These are phyloP conservation scores for Carassius gibelio DNA, from an alignment of 2,113 vertebrate species.

Conservation along the genomic window DNA sequence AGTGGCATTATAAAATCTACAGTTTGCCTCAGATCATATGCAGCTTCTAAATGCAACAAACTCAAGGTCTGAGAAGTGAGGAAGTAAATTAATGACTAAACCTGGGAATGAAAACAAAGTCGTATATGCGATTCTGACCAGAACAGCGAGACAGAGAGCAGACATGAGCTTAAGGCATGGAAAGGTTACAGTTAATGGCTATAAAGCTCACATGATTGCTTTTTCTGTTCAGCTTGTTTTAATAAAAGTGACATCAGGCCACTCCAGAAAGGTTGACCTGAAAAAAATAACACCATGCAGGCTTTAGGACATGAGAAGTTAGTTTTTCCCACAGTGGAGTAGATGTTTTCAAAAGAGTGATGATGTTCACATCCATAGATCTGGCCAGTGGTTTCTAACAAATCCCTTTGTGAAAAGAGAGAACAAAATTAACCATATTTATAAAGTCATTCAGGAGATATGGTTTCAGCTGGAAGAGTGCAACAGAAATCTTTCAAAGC, in stretches of 20 bases:
- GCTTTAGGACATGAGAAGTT: not conserved
- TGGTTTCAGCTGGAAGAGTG: not conserved
- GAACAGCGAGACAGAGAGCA: conserved; percentile 3
- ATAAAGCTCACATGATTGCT: conserved; percentile 52
- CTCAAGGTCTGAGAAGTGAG: conserved; percentile 39
- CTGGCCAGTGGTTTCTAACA: not conserved
- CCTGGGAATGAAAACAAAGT: conserved; percentile 34
- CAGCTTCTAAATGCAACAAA: conserved; percentile 39
- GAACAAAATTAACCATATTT: not conserved
- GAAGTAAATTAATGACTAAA: conserved; percentile 42
- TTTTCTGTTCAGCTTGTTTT: conserved; percentile 55
- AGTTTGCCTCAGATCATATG: not conserved
- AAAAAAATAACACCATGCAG: conserved; percentile 8
- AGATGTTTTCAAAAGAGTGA: conserved; percentile 5
- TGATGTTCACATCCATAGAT: conserved; percentile 2
- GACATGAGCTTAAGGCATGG: conserved; percentile 50
- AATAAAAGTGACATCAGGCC: conserved; percentile 61
- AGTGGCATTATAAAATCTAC: not conserved
- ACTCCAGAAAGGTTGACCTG: conserved; percentile 18
- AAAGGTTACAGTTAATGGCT: conserved; percentile 55
- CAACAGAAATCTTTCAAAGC: not conserved
- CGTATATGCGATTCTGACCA: not conserved
- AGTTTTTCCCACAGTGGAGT: not conserved
- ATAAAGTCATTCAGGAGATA: not conserved
- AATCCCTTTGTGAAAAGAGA: not conserved